Evolutionary conservation across 2,113 vertebrate genomes (phyloP).

Genomic region (Embiotoca jacksoni): DNA sequence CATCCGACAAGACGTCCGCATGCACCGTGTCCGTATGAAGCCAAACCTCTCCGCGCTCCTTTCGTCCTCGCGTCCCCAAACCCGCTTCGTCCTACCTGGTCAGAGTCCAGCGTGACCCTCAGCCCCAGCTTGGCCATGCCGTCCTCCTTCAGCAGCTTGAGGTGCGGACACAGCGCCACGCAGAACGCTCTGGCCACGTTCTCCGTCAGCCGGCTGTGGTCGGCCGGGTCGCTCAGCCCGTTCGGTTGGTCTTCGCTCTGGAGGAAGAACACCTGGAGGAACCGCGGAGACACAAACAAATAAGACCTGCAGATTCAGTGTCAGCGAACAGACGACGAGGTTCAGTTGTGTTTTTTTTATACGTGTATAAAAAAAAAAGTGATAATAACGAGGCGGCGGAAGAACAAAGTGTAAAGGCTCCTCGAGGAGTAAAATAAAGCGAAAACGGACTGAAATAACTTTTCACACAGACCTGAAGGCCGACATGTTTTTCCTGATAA

Average conservation of each 20-base stretch:
- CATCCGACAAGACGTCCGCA: too few species aligned
- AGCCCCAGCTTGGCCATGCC: slow-evolving; percentile 97
- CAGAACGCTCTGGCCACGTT: slow-evolving; percentile 97
- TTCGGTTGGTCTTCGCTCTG: slow-evolving; percentile 94
- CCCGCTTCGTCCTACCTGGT: slow-evolving; percentile 87
- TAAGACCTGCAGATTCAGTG: background rate
- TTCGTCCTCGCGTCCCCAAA: background rate
- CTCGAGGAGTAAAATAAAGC: too few species aligned
- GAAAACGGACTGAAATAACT: too few species aligned
- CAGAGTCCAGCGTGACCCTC: slow-evolving; percentile 93
- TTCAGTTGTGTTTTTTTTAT: too few species aligned
- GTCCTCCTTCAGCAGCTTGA: slow-evolving; percentile 97
- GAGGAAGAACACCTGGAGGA: slow-evolving; percentile 93
- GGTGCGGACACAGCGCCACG: slow-evolving; percentile 93
- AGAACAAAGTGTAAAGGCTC: too few species aligned
- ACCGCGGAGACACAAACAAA: background rate
- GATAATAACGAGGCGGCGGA: too few species aligned
- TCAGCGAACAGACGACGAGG: too few species aligned
- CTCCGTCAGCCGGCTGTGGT: slow-evolving; percentile 96
- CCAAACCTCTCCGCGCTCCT: too few species aligned
- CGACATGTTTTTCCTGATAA: too few species aligned
- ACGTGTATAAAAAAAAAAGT: too few species aligned
- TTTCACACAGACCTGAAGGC: too few species aligned
- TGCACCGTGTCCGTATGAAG: too few species aligned
- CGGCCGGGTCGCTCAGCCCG: slow-evolving; percentile 93